Base-by-base conservation (phyloP, 2,888 invertebrate species). In the Trichacis sp. region DNA sequence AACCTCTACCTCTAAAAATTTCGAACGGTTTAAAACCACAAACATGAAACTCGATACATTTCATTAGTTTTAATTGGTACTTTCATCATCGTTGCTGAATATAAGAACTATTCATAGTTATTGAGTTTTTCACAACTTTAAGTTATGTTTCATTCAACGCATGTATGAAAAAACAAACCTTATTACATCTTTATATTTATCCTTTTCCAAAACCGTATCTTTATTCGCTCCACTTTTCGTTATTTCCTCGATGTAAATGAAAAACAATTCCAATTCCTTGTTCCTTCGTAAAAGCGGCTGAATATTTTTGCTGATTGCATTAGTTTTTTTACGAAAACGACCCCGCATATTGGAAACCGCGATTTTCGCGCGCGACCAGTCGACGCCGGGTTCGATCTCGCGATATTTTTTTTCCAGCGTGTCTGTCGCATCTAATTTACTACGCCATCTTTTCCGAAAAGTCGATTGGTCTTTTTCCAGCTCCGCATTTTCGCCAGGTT, bases 231-330 rank as follows among this genome's bases (percentile, higher is more conserved):
- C 33, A 6, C 33, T 33, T 11, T 9, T 9, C 33, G 6, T n/a
- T 15, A 56, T 12, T 45, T 58, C 58, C 38, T 58, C 58, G 9
- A 58, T 15, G 29, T 58, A 58, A 19, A 57, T 43, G 14, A 49
- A 57, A 45, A 49, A 56, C 11, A 47, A 17, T 19, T 58, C 58
- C 2, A 42, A 2, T 14, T 48, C n/a, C 20, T 12, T 40, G 14
- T 40, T 19, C 11, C 6, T 0, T 15, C 19, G 3, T 19, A 33
- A 51, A 14, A 52, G 5, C 8, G 17, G 38, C 12, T n/a, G 29
- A 47, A 15, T 1, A 24, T 1, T 36, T 6, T 33, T 33, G 15
- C 15, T 15, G 2, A 43, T 38, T 9, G 17, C 1, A 20, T 45
- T 33, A 0, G 45, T 50, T 45, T 50, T 46, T 29, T 24, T 51